Evolutionary conservation across 2,797 vertebrate species (phyloP).

Genomic region (Xerus rutilus): DNA sequence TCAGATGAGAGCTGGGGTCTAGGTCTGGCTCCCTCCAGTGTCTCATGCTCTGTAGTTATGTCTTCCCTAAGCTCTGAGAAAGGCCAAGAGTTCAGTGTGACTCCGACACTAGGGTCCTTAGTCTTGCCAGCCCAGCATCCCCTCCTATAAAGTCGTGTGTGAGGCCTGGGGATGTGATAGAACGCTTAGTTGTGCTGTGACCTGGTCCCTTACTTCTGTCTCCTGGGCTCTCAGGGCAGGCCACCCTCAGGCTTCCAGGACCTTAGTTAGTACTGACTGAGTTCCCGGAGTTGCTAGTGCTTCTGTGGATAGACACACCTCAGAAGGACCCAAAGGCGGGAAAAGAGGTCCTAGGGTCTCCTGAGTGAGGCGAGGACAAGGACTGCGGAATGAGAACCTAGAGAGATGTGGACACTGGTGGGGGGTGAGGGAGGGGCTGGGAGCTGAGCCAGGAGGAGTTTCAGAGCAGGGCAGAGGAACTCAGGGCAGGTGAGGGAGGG

Average conservation of each 20-base stretch:
- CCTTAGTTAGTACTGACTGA: neutral
- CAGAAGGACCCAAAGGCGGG: neutral
- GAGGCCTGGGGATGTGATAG: fast-evolving
- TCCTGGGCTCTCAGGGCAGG: neutral
- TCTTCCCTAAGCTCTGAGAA: neutral
- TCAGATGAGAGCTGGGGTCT: neutral
- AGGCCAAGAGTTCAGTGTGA: neutral
- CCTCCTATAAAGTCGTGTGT: fast-evolving
- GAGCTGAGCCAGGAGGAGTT: neutral
- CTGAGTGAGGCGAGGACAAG: neutral
- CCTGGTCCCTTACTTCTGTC: neutral
- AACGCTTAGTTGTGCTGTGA: neutral
- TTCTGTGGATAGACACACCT: neutral
- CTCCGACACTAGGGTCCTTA: fast-evolving
- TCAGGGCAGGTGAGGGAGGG: neutral
- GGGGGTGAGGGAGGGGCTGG: neutral
- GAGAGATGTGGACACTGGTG: too few species aligned
- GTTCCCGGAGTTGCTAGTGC: neutral
- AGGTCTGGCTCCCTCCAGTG: neutral
- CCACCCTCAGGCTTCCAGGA: too few species aligned
- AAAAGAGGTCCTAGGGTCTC: neutral
- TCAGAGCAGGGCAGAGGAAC: neutral
- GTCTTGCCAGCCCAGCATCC: fast-evolving
- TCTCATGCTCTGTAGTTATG: neutral
- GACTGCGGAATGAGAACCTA: neutral